Percentiles rank a stretch among this genome's conserved stretches.
Conservation (phyloP, 2,888 invertebrate genomes). For the Margaritifera margaritifera region DNA sequence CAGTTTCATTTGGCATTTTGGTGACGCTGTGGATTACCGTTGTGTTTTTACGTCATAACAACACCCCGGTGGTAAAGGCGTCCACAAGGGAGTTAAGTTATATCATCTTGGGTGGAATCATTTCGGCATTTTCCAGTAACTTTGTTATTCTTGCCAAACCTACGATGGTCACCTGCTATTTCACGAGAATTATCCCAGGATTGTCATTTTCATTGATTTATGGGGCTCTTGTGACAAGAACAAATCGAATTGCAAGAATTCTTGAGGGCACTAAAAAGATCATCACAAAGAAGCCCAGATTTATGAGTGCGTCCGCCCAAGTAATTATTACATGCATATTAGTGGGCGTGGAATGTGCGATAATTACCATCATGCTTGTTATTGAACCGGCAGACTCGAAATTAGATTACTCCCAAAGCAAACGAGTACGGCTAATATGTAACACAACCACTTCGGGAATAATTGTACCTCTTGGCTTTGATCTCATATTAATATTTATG, state of each 20-base stretch:
- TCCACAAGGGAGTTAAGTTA: constrained; percentile 85
- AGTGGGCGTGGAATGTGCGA: constrained; percentile 88
- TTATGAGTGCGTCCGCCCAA: constrained; percentile 78
- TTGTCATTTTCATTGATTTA: constrained; percentile 98
- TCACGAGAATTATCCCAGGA: constrained; percentile 93
- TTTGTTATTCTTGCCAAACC: constrained; percentile 89
- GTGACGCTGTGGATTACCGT: constrained; percentile 84
- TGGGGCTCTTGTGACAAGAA: constrained; percentile 96
- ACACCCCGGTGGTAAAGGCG: constrained; percentile 96
- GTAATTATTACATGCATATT: constrained; percentile 88
- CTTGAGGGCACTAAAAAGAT: constrained; percentile 98
- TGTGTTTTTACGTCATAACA: constrained; percentile 89
- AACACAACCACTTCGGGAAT: constrained; percentile 77
- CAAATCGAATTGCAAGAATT: constrained; percentile 95
- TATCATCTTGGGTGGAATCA: constrained; percentile 81
- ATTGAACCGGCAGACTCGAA: constrained; percentile 78
- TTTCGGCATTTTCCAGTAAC: constrained; percentile 77
- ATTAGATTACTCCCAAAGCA: constrained; percentile 68
- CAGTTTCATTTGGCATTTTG: constrained; percentile 88
- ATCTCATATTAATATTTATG: constrained; percentile 81
- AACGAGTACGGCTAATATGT: constrained; percentile 80
- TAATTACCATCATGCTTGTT: constrained; percentile 78
- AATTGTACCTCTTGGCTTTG: constrained; percentile 87
- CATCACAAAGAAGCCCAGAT: constrained; percentile 88
- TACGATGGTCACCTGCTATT: constrained; percentile 85